phyloP scores from a whole-genome alignment of 2,888 invertebrate species.

The Molorchus minor region DNA sequence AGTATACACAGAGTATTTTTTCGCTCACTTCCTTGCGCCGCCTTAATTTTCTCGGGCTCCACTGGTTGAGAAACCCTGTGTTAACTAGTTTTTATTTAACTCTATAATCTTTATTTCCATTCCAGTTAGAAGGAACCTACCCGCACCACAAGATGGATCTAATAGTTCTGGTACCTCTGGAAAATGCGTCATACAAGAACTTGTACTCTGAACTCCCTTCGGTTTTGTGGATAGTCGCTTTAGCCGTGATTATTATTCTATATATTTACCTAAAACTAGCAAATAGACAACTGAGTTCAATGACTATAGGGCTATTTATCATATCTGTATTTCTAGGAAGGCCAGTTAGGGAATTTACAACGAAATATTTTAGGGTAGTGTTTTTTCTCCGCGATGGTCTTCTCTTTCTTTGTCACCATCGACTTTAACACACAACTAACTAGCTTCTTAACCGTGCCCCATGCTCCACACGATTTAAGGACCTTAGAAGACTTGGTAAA shows the following conservation, averaged over 20 bases:
- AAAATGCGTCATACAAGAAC: background rate
- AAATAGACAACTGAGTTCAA: background rate
- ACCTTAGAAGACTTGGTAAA: background rate
- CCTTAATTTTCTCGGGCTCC: no score
- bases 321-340: background rate
- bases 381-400: slow-evolving; percentile 4
- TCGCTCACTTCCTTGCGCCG: no score
- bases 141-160: slow-evolving; percentile 4
- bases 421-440: slow-evolving; percentile 4
- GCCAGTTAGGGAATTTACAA: slow-evolving; percentile 2
- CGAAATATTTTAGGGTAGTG: background rate
- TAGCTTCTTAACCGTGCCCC: slow-evolving; percentile 3
- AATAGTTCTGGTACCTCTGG: slow-evolving; percentile 5
- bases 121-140: slow-evolving; percentile 7
- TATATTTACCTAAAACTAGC: background rate
- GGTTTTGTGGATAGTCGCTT: background rate
- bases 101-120: background rate
- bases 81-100: background rate
- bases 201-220: background rate
- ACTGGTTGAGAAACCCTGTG: no score
- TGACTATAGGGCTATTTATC: background rate
- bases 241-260: background rate
- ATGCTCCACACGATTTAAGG: background rate
- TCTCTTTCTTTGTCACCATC: slow-evolving; percentile 2
- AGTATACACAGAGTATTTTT: no score